A percentile compares a stretch with the other conserved stretches of the same genome.
These are phyloP conservation scores for Parazoanthus darwini DNA, from an alignment of 92 coral and sea anemone species.

Conservation along the genomic window DNA sequence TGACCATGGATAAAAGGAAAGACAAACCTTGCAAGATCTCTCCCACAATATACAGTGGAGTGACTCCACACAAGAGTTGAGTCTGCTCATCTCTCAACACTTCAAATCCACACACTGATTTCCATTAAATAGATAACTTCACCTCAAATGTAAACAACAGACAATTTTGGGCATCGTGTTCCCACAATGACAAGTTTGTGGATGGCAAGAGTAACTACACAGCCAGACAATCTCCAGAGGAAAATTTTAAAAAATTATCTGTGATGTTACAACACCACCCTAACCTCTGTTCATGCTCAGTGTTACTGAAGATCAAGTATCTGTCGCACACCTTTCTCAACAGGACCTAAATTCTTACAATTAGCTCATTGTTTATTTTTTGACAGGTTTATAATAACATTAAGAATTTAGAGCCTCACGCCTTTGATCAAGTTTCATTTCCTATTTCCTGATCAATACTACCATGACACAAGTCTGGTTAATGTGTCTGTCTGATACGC, in stretches of 20 bases:
- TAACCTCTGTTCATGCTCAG: not conserved
- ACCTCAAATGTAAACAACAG: conserved; percentile 33
- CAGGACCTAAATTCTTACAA: conserved; percentile 5
- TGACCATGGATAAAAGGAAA: not conserved
- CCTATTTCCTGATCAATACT: not conserved
- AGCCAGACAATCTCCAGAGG: not conserved
- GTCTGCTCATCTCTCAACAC: conserved; percentile 32
- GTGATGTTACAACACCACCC: not conserved
- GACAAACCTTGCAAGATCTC: conserved; percentile 31
- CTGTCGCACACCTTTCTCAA: not conserved
- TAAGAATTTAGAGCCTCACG: conserved; percentile 33
- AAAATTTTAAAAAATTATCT: not conserved
- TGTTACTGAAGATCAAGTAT: not conserved
- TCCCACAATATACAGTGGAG: conserved; percentile 5
- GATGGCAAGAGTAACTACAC: not conserved
- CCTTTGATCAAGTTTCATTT: conserved; percentile 29
- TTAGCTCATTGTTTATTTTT: not conserved
- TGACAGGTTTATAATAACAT: conserved; percentile 8
- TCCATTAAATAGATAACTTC: conserved; percentile 33
- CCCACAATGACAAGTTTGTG: conserved; percentile 37
- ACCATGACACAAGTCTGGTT: not conserved
- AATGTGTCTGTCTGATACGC: no score
- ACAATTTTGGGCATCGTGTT: conserved; percentile 39
- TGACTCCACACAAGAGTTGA: conserved; percentile 35
- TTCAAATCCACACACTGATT: conserved; percentile 43